Evolutionary conservation across 2,797 vertebrate species (phyloP).

Genomic region (Poecilia picta): DNA sequence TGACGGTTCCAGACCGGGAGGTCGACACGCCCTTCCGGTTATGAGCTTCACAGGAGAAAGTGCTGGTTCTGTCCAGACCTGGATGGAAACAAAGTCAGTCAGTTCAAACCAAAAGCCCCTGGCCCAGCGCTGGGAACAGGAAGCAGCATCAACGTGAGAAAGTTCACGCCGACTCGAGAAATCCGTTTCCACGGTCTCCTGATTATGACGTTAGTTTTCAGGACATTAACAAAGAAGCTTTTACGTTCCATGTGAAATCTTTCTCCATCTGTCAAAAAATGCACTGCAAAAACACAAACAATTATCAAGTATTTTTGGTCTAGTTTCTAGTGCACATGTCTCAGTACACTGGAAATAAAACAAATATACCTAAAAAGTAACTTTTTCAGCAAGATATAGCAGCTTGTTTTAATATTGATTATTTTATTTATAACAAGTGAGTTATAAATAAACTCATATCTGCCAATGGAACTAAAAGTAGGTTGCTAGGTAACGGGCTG

Average conservation of each 20-base stretch:
- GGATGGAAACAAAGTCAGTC: constrained; percentile 22
- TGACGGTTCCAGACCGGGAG: constrained; percentile 86
- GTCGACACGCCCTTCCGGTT: constrained; percentile 90
- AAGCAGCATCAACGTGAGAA: background rate
- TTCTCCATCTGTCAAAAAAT: background rate
- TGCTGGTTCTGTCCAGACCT: constrained; percentile 89
- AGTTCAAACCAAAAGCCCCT: background rate
- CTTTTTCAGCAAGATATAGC: too few relatives aligned
- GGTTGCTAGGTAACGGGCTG: too few relatives aligned
- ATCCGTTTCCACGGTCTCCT: background rate
- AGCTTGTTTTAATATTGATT: too few relatives aligned
- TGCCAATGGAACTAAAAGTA: too few relatives aligned
- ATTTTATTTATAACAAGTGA: too few relatives aligned
- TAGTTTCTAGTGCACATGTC: too few relatives aligned
- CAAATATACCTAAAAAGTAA: too few relatives aligned
- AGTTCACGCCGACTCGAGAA: background rate
- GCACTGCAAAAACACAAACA: too few relatives aligned
- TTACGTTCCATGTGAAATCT: background rate
- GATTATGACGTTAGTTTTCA: background rate
- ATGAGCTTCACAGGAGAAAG: constrained; percentile 90
- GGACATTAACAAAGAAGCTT: background rate
- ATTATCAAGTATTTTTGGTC: too few relatives aligned
- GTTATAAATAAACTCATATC: too few relatives aligned
- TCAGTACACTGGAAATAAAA: too few relatives aligned
- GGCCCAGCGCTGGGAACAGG: background rate